Base-by-base conservation (phyloP, 2,797 vertebrate species). In the Neostethus bicornis region DNA sequence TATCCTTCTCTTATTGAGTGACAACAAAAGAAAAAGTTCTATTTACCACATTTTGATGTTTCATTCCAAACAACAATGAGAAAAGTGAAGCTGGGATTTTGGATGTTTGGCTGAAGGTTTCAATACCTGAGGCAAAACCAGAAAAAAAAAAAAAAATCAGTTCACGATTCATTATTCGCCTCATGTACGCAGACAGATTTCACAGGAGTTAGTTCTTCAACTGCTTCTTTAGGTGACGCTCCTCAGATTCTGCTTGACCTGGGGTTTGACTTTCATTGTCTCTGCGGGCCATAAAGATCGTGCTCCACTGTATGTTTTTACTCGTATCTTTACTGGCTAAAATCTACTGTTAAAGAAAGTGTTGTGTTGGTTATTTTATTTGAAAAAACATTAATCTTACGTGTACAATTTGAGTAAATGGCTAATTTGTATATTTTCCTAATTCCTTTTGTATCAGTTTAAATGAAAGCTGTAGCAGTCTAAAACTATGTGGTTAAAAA, bases 111-210 rank as follows among this genome's bases (percentile, higher is more conserved):
- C 32, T 43, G 17, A 29, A 55, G 62, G 35, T 44, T 61, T 54
- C 25, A 48, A 9, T 1, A 21, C 35, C 58, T 52, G 1, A 0
- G 59, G 62, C 50, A 28, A 61, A 64, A 51, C 9, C 57, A 55
- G 65, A 20, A 44, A 53, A 38, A 32, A 44, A 29, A 20, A 20
- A 37, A 35, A 4, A 19, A 38, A 38, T 38, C 35, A 38, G 14
- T 28, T 12, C 2, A 57, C 80, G 73, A 80, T 37, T 83, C 79
- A 83, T 48, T 13, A 3, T 45, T 71, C 53, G 73, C 38, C 61
- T 79, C 57, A 60, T 38, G 68, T 64, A 56, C 75, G 66, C 53
- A 53, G 64, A 41, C 42, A 44, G 37, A 50, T 12, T 64, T 47
- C 8, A 51, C 20, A 46, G 31, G 49, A 57, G 51, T 60, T 64